A percentile compares a stretch with the other conserved stretches of the same genome.
phyloP scores from a whole-genome alignment of 1,140 invertebrate species.

The Cherax destructor region DNA sequence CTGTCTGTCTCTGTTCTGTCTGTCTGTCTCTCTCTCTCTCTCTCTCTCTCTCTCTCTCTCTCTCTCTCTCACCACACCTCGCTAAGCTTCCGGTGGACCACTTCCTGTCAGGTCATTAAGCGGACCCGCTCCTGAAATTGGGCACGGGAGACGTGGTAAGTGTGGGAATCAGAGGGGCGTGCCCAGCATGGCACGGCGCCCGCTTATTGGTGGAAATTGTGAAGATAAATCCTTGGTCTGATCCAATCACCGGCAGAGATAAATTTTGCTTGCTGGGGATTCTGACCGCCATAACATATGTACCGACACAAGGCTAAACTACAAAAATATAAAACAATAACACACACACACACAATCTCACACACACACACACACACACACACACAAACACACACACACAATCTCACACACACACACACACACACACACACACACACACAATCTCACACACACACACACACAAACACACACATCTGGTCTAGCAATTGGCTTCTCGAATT shows the following conservation, averaged over 20 bases:
- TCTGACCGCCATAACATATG: not conserved
- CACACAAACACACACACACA: no score
- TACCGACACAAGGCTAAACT: not conserved
- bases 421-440: no score
- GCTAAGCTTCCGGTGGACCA: not conserved
- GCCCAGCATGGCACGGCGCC: not conserved
- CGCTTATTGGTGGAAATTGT: constrained; percentile 18
- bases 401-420: no score
- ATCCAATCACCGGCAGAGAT: constrained; percentile 1
- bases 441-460: no score
- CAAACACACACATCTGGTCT: no score
- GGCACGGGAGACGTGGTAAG: not conserved
- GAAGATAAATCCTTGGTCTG: constrained; percentile 7
- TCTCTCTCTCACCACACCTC: not conserved
- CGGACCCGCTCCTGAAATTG: not conserved
- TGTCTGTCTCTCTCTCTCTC: no score
- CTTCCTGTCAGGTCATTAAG: constrained; percentile 12
- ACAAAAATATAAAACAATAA: no score
- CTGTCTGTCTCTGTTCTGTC: no score
- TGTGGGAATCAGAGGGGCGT: constrained; percentile 5
- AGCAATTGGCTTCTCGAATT: no score
- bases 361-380: no score
- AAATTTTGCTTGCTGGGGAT: constrained; percentile 2
- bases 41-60: no score
- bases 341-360: no score